Evolutionary conservation across 2,113 vertebrate genomes (phyloP).

Genomic region (Hypanus sabinus): DNA sequence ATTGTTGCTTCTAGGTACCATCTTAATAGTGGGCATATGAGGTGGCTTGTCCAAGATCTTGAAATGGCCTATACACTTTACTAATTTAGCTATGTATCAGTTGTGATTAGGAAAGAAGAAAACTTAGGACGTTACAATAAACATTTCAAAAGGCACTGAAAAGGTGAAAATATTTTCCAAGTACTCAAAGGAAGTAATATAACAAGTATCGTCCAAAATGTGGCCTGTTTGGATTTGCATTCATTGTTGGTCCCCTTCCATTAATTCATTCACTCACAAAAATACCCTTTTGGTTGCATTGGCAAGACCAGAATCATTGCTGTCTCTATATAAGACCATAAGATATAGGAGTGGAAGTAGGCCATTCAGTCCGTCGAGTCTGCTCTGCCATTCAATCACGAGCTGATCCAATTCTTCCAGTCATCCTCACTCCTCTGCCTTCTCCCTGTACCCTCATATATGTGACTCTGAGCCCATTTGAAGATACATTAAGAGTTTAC

Average conservation of each 20-base stretch:
- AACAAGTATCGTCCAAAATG: neutral
- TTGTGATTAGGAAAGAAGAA: neutral
- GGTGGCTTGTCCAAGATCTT: neutral
- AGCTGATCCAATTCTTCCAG: too few species aligned
- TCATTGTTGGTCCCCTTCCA: neutral
- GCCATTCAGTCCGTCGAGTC: too few species aligned
- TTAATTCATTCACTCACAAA: too few species aligned
- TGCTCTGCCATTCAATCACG: too few species aligned
- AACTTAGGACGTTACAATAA: neutral
- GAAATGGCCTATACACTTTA: neutral
- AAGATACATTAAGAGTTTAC: neutral
- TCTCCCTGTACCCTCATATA: neutral
- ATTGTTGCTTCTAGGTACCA: neutral
- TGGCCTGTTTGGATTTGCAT: neutral
- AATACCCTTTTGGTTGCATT: neutral
- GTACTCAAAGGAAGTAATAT: neutral
- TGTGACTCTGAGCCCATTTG: neutral
- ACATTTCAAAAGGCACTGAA: neutral
- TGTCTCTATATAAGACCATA: neutral
- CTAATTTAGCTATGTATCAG: neutral
- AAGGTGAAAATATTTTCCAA: neutral
- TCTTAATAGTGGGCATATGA: neutral
- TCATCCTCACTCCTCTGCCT: too few species aligned
- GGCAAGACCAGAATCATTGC: neutral
- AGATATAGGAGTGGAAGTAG: too few species aligned